These are phyloP conservation scores for Lanius collurio DNA, from an alignment of 2,113 vertebrate species.

Conservation along the genomic window DNA sequence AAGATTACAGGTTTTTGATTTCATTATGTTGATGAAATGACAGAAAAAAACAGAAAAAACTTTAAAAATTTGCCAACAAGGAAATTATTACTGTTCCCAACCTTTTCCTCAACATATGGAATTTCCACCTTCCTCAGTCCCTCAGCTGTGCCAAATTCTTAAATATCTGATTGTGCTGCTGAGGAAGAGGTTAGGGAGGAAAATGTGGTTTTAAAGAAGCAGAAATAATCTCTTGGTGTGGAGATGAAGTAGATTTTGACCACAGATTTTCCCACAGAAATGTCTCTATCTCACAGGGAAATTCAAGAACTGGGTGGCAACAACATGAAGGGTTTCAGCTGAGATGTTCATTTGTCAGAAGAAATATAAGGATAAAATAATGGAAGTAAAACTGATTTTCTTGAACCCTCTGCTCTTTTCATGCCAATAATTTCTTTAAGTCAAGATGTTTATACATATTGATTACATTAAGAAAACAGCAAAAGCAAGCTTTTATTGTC, in stretches of 20 bases:
- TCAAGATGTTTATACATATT: neutral
- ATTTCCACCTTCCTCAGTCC: neutral
- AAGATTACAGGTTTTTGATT: neutral
- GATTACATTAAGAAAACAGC: neutral
- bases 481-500: neutral
- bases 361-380: neutral
- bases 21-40: neutral
- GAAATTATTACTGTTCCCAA: neutral
- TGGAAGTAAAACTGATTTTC: neutral
- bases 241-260: neutral
- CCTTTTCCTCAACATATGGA: neutral
- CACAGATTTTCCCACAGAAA: neutral
- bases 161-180: neutral
- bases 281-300: fast-evolving
- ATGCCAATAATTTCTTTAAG: neutral
- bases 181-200: neutral
- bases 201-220: neutral
- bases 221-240: neutral
- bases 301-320: neutral
- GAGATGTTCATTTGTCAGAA: neutral
- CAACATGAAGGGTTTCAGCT: neutral
- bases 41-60: too few species aligned
- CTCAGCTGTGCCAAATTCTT: neutral
- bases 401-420: neutral
- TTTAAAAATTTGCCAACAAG: fast-evolving